Conservation (phyloP, 1,140 invertebrate genomes). For the Drosophila auraria region DNA sequence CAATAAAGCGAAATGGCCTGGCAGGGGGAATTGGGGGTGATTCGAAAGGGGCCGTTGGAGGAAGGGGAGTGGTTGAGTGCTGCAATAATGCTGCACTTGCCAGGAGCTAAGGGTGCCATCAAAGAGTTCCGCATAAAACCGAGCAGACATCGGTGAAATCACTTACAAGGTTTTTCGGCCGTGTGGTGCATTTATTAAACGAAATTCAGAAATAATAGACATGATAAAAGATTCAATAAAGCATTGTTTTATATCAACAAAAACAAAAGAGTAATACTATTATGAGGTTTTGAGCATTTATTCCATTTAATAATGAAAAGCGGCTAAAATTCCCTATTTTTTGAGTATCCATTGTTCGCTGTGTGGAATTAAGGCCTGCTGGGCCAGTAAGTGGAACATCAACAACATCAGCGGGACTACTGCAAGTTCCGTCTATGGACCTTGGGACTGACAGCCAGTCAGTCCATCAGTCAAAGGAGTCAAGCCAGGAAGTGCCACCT, state of each 20-base stretch:
- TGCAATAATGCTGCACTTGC: constrained; percentile 60
- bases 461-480: constrained; percentile 44
- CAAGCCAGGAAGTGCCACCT: constrained; percentile 29
- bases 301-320: neutral
- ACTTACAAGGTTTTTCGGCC: constrained; percentile 12
- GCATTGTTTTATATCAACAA: neutral
- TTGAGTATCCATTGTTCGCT: constrained; percentile 7
- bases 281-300: neutral
- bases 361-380: neutral
- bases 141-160: constrained; percentile 19
- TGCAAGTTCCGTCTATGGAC: constrained; percentile 16
- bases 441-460: constrained; percentile 27
- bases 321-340: neutral
- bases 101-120: constrained; percentile 29
- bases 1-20: constrained; percentile 60
- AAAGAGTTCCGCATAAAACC: constrained; percentile 32
- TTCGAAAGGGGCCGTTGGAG: neutral
- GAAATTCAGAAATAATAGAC: neutral
- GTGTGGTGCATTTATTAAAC: constrained; percentile 1
- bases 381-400: constrained; percentile 14
- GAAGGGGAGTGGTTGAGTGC: constrained; percentile 1
- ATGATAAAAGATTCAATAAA: neutral
- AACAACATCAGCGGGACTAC: constrained; percentile 14
- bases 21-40: neutral
- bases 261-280: neutral